Evolutionary conservation across 2,888 invertebrate genomes (phyloP).

Genomic region (Rotaria magnacalcarata): DNA sequence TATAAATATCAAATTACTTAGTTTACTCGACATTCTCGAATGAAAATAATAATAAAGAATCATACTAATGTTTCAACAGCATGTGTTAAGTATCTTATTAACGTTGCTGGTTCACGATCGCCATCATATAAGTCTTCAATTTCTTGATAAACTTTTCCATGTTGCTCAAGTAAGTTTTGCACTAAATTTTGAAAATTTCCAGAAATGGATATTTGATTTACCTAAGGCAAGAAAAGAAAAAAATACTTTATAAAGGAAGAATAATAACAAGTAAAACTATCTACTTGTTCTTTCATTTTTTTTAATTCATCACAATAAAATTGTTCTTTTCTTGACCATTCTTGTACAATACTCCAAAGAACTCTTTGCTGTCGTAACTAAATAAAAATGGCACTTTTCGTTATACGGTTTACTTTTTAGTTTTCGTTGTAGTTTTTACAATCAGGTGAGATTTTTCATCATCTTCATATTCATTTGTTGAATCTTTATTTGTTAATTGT

Average conservation of each 20-base stretch:
- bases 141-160: not conserved
- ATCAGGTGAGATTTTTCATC: not conserved
- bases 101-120: not conserved
- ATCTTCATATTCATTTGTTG: not conserved
- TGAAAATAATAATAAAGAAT: not conserved
- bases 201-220: not conserved
- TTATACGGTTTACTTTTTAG: not conserved
- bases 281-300: not conserved
- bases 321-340: constrained; percentile 29
- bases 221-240: not conserved
- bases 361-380: not conserved
- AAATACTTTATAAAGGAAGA: not conserved
- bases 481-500: not conserved
- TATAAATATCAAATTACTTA: not conserved
- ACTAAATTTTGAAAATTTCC: not conserved
- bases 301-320: not conserved
- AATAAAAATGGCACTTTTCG: not conserved
- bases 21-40: not conserved
- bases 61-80: constrained; percentile 4
- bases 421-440: not conserved
- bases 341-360: constrained; percentile 22
- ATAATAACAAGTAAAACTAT: not conserved
- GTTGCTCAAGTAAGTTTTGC: not conserved
- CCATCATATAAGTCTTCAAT: not conserved
- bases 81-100: not conserved